Percentiles rank a stretch among this genome's conserved stretches.
These are phyloP conservation scores for Colostygia pectinataria DNA, from an alignment of 2,888 invertebrate species.

Conservation along the genomic window DNA sequence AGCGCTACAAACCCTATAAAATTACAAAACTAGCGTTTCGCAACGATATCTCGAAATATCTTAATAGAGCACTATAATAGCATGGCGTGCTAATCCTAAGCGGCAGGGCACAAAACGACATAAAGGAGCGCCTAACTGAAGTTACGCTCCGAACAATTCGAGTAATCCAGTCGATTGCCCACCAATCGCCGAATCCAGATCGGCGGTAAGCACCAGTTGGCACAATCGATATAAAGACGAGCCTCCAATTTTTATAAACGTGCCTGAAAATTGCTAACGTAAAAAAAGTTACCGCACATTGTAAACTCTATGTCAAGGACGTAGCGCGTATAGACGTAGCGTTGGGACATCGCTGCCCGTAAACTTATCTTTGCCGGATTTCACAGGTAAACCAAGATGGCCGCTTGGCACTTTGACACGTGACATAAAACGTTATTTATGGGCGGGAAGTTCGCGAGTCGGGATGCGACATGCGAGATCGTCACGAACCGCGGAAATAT, in stretches of 20 bases:
- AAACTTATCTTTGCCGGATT: slow-evolving; percentile 52
- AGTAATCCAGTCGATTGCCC: slow-evolving; percentile 67
- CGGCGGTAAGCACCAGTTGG: slow-evolving; percentile 79
- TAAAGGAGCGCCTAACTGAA: slow-evolving; percentile 40
- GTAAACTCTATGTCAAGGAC: slow-evolving; percentile 57
- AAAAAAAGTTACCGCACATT: slow-evolving; percentile 40
- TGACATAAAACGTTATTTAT: slow-evolving; percentile 79
- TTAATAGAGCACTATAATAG: slow-evolving; percentile 31
- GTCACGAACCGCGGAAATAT: slow-evolving; percentile 75
- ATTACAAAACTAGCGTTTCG: slow-evolving; percentile 1
- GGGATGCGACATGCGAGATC: slow-evolving; percentile 73
- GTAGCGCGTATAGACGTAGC: slow-evolving; percentile 47
- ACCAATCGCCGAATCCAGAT: slow-evolving; percentile 71
- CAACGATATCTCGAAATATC: slow-evolving; percentile 15
- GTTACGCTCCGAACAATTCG: slow-evolving; percentile 50
- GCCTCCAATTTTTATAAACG: slow-evolving; percentile 64
- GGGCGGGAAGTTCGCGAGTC: slow-evolving; percentile 74
- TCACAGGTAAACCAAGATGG: slow-evolving; percentile 68
- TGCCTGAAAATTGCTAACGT: slow-evolving; percentile 39
- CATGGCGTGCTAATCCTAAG: slow-evolving; percentile 31
- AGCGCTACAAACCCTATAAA: slow-evolving; percentile 3
- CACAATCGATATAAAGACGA: slow-evolving; percentile 77
- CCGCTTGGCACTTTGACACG: slow-evolving; percentile 65
- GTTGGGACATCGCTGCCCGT: slow-evolving; percentile 40
- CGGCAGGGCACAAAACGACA: slow-evolving; percentile 36